Percentiles rank a stretch among this genome's conserved stretches.
phyloP scores from a whole-genome alignment of 1,140 invertebrate species.

The Philotrypesis tridentata region DNA sequence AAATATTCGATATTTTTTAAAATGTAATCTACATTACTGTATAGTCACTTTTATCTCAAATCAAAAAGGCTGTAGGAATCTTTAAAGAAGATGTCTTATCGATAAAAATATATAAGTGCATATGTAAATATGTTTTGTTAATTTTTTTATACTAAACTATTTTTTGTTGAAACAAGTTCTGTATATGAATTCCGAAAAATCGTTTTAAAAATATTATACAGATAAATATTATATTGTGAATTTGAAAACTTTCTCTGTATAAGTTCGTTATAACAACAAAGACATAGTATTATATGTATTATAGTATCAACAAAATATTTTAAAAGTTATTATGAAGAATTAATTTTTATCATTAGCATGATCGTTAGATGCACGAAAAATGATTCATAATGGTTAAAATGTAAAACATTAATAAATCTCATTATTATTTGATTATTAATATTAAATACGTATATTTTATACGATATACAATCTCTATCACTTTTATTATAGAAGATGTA shows the following conservation, averaged over 20 bases:
- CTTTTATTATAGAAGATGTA: not conserved
- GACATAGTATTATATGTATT: not conserved
- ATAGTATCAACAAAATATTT: not conserved
- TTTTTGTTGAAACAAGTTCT: not conserved
- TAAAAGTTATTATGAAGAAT: not conserved
- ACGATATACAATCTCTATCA: not conserved
- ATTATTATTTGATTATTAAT: not conserved
- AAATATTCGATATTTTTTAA: constrained; percentile 45
- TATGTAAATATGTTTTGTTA: not conserved
- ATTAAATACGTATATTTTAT: not conserved
- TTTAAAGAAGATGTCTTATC: not conserved
- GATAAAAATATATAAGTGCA: constrained; percentile 4
- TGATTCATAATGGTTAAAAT: no score
- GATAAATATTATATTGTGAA: no score
- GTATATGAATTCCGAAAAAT: not conserved
- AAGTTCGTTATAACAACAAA: not conserved
- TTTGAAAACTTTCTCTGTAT: not conserved
- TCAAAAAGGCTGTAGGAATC: constrained; percentile 37
- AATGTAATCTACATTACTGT: constrained; percentile 29
- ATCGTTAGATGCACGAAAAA: not conserved
- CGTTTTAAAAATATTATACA: not conserved
- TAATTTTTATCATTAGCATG: not conserved
- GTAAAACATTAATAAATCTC: not conserved
- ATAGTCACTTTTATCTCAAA: constrained; percentile 29
- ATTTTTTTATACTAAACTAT: not conserved